These are phyloP conservation scores for Volucella bombylans DNA, from an alignment of 2,888 invertebrate species.

Conservation along the genomic window DNA sequence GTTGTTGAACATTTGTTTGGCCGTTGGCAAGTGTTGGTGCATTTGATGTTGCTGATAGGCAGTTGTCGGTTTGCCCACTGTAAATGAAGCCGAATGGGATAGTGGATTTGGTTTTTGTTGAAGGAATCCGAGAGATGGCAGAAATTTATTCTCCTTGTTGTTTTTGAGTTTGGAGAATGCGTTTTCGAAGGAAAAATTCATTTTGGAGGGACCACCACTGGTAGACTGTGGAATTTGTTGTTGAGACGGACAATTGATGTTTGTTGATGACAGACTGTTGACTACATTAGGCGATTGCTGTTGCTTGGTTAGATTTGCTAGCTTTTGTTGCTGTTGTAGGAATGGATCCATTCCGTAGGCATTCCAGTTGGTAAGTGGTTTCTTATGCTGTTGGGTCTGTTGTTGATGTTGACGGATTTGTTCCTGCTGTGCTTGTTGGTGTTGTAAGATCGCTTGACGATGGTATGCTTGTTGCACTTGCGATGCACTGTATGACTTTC, in stretches of 20 bases:
- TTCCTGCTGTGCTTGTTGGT: constrained; percentile 76
- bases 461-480: constrained; percentile 80
- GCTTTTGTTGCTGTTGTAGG: constrained; percentile 75
- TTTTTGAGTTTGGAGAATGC: constrained; percentile 61
- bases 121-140: constrained; percentile 63
- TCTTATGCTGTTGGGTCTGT: constrained; percentile 78
- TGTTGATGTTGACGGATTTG: constrained; percentile 74
- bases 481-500: constrained; percentile 81
- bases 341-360: constrained; percentile 79
- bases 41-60: constrained; percentile 75
- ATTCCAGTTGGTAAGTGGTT: constrained; percentile 81
- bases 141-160: constrained; percentile 69
- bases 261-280: constrained; percentile 48
- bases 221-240: constrained; percentile 57
- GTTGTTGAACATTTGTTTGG: constrained; percentile 69
- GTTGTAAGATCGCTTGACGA: constrained; percentile 76
- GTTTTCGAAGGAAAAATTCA: constrained; percentile 62
- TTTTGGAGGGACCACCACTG: constrained; percentile 40
- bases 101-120: constrained; percentile 76
- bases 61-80: constrained; percentile 77
- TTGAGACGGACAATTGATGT: constrained; percentile 13
- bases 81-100: constrained; percentile 80
- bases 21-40: constrained; percentile 71
- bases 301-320: constrained; percentile 43
- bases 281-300: constrained; percentile 71